A percentile compares a stretch with the other conserved stretches of the same genome.
These are phyloP conservation scores for Champsocephalus gunnari DNA, from an alignment of 2,797 vertebrate genomes.

Conservation along the genomic window DNA sequence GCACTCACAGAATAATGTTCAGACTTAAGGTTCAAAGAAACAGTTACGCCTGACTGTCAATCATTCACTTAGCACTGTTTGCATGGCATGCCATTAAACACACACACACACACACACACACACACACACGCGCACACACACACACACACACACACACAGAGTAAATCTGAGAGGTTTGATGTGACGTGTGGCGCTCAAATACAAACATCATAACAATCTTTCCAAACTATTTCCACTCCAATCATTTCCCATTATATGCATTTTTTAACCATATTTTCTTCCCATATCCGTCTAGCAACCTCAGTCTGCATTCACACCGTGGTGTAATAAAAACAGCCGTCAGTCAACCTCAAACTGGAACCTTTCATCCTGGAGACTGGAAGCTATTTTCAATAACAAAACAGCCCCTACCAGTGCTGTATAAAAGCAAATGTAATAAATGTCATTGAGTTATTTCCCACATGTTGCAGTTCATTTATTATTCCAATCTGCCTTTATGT, in stretches of 20 bases:
- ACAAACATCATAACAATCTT: background rate
- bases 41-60: constrained; percentile 52
- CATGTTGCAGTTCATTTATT: background rate
- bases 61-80: constrained; percentile 44
- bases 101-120: constrained; percentile 23
- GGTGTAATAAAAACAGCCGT: background rate
- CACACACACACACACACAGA: constrained; percentile 1
- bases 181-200: background rate
- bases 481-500: background rate
- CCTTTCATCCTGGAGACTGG: background rate
- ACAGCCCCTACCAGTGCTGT: background rate
- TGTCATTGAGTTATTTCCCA: background rate
- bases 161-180: constrained; percentile 3
- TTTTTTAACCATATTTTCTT: background rate
- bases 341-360: background rate
- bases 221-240: background rate
- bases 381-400: background rate
- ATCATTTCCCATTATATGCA: background rate
- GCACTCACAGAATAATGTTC: constrained; percentile 23
- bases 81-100: constrained; percentile 13
- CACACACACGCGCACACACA: background rate
- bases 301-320: background rate
- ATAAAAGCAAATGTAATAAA: background rate
- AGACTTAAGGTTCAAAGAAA: constrained; percentile 27
- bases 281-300: background rate